These are phyloP conservation scores for Alloplasta piceator DNA, from an alignment of 2,888 invertebrate genomes.

Conservation along the genomic window DNA sequence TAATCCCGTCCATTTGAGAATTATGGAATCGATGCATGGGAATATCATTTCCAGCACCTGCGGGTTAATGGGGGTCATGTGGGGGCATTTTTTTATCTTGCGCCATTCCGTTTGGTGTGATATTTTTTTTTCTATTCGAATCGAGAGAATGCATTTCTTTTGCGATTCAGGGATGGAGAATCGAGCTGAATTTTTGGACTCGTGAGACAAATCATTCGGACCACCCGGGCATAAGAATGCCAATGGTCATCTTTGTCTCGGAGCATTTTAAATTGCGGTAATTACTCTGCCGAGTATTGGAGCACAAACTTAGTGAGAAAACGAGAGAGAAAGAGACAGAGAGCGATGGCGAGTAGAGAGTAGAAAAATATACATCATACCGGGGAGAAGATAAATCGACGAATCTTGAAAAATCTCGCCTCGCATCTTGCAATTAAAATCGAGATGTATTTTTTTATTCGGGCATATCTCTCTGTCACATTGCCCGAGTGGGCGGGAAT, in stretches of 20 bases:
- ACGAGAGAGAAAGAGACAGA: slow-evolving; percentile 22
- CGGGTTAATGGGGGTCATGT: too few relatives aligned
- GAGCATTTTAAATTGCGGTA: slow-evolving; percentile 68
- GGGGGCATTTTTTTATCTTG: too few relatives aligned
- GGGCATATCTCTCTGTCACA: neutral
- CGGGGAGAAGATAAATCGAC: slow-evolving; percentile 15
- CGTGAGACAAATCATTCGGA: slow-evolving; percentile 60
- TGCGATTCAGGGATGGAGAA: too few relatives aligned
- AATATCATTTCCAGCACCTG: too few relatives aligned
- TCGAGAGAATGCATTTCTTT: too few relatives aligned
- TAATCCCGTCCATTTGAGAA: too few relatives aligned
- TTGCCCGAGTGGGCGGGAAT: neutral
- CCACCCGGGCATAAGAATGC: slow-evolving; percentile 71
- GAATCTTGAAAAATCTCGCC: slow-evolving; percentile 18
- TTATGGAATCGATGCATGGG: too few relatives aligned
- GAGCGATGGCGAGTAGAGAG: neutral
- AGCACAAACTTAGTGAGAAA: slow-evolving; percentile 35
- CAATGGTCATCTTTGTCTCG: slow-evolving; percentile 64
- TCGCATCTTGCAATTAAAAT: slow-evolving; percentile 2
- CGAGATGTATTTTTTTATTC: slow-evolving; percentile 1
- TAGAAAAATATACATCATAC: slow-evolving; percentile 9
- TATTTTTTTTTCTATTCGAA: too few relatives aligned
- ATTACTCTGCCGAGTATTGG: slow-evolving; percentile 69
- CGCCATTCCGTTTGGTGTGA: too few relatives aligned
- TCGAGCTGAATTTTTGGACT: neutral